phyloP scores from a whole-genome alignment of 2,113 vertebrate species.

The Ophiodon elongatus region DNA sequence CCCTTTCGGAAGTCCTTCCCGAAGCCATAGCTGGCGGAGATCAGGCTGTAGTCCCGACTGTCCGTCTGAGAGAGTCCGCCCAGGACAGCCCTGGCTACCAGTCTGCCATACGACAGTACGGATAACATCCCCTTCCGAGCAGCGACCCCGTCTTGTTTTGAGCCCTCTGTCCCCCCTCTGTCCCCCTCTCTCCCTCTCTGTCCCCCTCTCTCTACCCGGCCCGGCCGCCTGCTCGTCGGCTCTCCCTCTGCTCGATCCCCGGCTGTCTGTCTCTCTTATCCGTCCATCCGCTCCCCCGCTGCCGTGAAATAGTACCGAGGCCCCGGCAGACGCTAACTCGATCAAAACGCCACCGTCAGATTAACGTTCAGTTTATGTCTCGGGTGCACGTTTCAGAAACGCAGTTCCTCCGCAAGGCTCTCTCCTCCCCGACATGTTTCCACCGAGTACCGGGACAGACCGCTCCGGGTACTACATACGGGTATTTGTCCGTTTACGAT shows the following conservation, averaged over 20 bases:
- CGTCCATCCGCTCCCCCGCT: constrained; percentile 63
- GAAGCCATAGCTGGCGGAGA: constrained; percentile 96
- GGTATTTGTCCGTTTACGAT: constrained; percentile 44
- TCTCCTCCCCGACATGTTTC: constrained; percentile 75
- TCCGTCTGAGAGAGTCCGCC: constrained; percentile 97
- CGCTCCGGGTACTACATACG: constrained; percentile 64
- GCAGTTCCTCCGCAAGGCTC: constrained; percentile 67
- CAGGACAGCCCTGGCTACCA: constrained; percentile 97
- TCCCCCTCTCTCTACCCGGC: not conserved
- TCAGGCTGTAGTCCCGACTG: constrained; percentile 94
- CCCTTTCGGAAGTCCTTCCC: constrained; percentile 99
- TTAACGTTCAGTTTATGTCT: constrained; percentile 49
- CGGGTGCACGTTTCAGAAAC: constrained; percentile 25
- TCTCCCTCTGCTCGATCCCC: constrained; percentile 36
- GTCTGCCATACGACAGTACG: constrained; percentile 96
- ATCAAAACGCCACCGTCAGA: not conserved
- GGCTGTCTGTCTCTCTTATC: constrained; percentile 30
- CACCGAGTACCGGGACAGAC: constrained; percentile 1
- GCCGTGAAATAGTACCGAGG: not conserved
- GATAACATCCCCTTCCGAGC: constrained; percentile 90
- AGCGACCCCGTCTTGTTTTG: constrained; percentile 41
- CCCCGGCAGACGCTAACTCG: not conserved
- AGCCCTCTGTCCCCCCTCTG: constrained; percentile 29
- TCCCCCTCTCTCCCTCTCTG: not conserved
- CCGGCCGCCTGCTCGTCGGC: constrained; percentile 34